A percentile compares a stretch with the other conserved stretches of the same genome.
These are phyloP conservation scores for Hylyphantes graminicola DNA, from an alignment of 1,140 invertebrate species.

Conservation along the genomic window DNA sequence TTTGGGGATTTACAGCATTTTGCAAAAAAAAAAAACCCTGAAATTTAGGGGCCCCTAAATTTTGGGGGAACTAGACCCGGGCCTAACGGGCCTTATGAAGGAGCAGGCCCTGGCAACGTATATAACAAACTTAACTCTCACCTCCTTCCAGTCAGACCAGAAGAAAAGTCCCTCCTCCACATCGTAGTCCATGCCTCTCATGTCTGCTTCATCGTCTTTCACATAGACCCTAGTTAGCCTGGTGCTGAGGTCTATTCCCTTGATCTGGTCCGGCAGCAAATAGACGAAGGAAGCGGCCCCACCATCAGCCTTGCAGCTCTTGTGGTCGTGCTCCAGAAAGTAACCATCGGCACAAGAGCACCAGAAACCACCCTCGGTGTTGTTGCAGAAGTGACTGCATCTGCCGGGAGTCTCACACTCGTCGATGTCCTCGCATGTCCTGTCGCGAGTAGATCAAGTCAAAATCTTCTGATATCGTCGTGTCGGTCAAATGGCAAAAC, in stretches of 20 bases:
- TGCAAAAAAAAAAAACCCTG: no score
- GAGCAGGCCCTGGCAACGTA: not conserved
- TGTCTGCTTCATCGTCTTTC: not conserved
- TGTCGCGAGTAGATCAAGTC: constrained; percentile 75
- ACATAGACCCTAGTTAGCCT: not conserved
- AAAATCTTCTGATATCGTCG: constrained; percentile 76
- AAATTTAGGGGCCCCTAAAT: no score
- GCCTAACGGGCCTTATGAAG: not conserved
- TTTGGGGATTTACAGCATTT: no score
- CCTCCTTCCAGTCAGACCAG: constrained; percentile 49
- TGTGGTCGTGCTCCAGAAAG: constrained; percentile 82
- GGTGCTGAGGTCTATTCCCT: constrained; percentile 36
- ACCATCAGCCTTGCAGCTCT: constrained; percentile 78
- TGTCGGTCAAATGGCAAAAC: constrained; percentile 76
- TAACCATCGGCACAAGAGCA: constrained; percentile 91
- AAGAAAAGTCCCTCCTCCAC: constrained; percentile 1
- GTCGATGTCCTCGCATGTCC: constrained; percentile 86
- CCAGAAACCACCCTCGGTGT: constrained; percentile 90
- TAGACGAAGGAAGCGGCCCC: constrained; percentile 18
- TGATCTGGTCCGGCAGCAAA: constrained; percentile 59
- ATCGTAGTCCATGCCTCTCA: constrained; percentile 60
- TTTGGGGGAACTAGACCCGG: no score
- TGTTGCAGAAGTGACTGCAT: constrained; percentile 92
- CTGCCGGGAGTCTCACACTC: constrained; percentile 90
- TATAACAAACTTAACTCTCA: constrained; percentile 9